A percentile compares a stretch with the other conserved stretches of the same genome.
phyloP scores from a whole-genome alignment of 2,113 vertebrate species.

The Lepisosteus oculatus region DNA sequence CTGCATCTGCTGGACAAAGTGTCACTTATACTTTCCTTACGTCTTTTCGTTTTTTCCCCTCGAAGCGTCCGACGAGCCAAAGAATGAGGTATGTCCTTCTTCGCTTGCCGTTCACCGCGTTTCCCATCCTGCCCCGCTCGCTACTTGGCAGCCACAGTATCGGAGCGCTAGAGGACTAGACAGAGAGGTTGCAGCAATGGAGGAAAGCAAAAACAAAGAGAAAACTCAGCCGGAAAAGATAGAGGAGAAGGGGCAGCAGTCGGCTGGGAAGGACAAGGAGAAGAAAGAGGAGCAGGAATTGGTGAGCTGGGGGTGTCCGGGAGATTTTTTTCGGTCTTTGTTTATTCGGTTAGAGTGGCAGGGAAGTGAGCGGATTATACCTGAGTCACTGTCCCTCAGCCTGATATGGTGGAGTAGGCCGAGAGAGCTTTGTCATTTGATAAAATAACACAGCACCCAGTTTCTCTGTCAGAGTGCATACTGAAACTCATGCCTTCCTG shows the following conservation, averaged over 20 bases:
- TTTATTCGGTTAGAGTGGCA: neutral
- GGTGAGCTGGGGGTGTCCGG: constrained; percentile 34
- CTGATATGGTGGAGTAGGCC: constrained; percentile 48
- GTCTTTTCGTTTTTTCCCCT: too few relatives aligned
- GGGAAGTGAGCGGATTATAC: constrained; percentile 48
- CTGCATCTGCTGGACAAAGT: too few relatives aligned
- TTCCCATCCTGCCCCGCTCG: neutral
- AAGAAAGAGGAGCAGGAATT: constrained; percentile 74
- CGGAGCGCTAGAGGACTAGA: constrained; percentile 1
- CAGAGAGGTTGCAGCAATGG: constrained; percentile 49
- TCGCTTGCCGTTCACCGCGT: neutral
- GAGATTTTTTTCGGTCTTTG: constrained; percentile 15
- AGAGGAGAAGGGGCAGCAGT: constrained; percentile 55
- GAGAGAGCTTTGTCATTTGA: neutral
- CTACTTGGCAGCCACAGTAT: constrained; percentile 2
- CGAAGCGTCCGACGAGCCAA: too few relatives aligned
- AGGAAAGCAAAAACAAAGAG: constrained; percentile 71
- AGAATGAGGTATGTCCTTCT: neutral
- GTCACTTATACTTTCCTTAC: too few relatives aligned
- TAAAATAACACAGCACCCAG: neutral
- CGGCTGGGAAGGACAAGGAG: constrained; percentile 64
- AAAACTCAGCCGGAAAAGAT: constrained; percentile 59
- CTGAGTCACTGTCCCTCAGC: constrained; percentile 68
- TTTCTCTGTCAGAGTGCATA: too few relatives aligned
- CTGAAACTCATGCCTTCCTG: too few relatives aligned